Percentiles rank a stretch among this genome's conserved stretches.
These are phyloP conservation scores for Hirtodrosophila confusa DNA, from an alignment of 2,888 invertebrate genomes.

Conservation along the genomic window DNA sequence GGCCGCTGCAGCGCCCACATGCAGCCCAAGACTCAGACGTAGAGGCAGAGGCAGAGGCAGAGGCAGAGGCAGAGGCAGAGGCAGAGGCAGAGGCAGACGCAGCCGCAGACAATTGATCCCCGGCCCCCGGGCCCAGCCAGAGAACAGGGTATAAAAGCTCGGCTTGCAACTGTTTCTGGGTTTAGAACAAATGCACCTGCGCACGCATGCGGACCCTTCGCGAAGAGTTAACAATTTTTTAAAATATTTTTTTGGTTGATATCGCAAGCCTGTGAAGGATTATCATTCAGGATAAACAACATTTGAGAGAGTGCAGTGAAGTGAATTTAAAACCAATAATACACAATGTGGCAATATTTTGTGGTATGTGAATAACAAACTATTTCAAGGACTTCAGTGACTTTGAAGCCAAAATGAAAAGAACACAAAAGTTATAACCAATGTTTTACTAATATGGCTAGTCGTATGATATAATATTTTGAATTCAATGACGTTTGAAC, in stretches of 20 bases:
- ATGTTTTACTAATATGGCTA: no score
- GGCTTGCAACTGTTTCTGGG: conserved; percentile 49
- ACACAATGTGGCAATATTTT: conserved; percentile 52
- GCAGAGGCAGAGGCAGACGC: conserved; percentile 22
- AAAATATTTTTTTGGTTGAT: conserved; percentile 27
- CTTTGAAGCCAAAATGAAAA: no score
- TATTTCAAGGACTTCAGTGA: neutral
- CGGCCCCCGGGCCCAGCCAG: conserved; percentile 8
- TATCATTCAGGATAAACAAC: conserved; percentile 13
- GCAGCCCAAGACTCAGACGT: neutral
- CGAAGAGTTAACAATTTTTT: conserved; percentile 1
- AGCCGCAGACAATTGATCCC: conserved; percentile 19
- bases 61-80: conserved; percentile 27
- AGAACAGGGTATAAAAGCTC: conserved; percentile 66
- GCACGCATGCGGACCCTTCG: conserved; percentile 42
- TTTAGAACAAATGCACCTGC: conserved; percentile 70
- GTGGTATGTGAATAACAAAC: conserved; percentile 59
- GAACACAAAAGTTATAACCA: no score
- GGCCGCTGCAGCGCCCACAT: conserved; percentile 13
- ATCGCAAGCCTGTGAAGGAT: neutral
- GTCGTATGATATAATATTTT: no score
- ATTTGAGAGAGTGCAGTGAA: conserved; percentile 12
- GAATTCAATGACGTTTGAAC: no score
- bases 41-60: conserved; percentile 27
- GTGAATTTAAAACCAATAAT: neutral